These are phyloP conservation scores for Drosophila chauvacae DNA, from an alignment of 1,140 invertebrate genomes.

Conservation along the genomic window DNA sequence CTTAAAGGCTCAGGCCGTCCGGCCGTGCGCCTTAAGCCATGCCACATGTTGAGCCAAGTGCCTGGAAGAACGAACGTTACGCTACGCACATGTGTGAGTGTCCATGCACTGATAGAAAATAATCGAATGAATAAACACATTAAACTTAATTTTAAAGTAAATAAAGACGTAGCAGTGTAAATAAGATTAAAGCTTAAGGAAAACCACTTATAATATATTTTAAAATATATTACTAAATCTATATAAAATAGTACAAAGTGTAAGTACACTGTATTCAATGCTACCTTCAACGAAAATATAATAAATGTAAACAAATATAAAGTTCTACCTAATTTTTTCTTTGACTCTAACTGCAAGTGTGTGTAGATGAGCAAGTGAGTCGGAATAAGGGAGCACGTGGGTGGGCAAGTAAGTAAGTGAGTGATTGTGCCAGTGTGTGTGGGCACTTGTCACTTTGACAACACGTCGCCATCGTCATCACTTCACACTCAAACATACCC, in stretches of 20 bases:
- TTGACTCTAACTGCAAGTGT: background rate
- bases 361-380: constrained; percentile 18
- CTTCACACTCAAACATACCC: constrained; percentile 41
- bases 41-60: constrained; percentile 68
- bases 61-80: constrained; percentile 46
- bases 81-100: constrained; percentile 47
- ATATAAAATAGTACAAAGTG: background rate
- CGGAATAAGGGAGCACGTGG: constrained; percentile 21
- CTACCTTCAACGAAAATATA: background rate
- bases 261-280: background rate
- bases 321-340: background rate
- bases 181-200: background rate
- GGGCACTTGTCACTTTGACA: constrained; percentile 62
- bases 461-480: constrained; percentile 52
- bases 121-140: background rate
- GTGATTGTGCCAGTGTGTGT: constrained; percentile 36
- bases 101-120: constrained; percentile 1
- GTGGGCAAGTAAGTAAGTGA: constrained; percentile 35
- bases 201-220: background rate
- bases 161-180: background rate
- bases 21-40: constrained; percentile 76
- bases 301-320: too few species aligned
- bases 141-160: background rate
- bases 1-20: constrained; percentile 76
- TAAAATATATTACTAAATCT: background rate